Percentiles rank a stretch among this genome's conserved stretches.
phyloP scores from a whole-genome alignment of 2,888 invertebrate genomes.

The Drosophila barbarae region DNA sequence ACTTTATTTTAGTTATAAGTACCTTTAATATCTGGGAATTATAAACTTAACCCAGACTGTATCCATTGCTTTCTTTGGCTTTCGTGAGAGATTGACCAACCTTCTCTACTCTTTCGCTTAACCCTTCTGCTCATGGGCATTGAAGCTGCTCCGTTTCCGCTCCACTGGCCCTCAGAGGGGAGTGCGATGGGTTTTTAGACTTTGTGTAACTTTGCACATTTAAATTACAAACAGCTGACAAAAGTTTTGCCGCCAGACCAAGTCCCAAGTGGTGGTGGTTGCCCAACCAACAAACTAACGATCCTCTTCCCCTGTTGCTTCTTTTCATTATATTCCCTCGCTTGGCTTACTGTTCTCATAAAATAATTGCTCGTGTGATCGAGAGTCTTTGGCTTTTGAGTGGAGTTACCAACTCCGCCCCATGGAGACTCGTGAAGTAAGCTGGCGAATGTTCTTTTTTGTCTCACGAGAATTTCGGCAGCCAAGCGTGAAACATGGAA shows the following conservation, averaged over 20 bases:
- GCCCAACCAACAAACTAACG: conserved; percentile 53
- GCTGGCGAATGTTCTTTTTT: conserved; percentile 22
- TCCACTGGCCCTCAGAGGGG: conserved; percentile 47
- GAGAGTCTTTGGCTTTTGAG: conserved; percentile 60
- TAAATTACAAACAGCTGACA: conserved; percentile 73
- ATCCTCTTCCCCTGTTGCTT: conserved; percentile 2
- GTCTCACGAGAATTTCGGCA: conserved; percentile 70
- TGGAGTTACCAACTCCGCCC: conserved; percentile 50
- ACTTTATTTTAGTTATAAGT: background rate
- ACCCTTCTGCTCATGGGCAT: conserved; percentile 66
- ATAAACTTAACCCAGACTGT: background rate
- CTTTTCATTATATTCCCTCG: conserved; percentile 44
- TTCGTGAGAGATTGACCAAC: conserved; percentile 34
- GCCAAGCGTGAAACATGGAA: conserved; percentile 72
- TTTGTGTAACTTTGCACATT: conserved; percentile 67
- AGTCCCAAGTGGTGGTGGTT: conserved; percentile 46
- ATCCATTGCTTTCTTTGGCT: conserved; percentile 17
- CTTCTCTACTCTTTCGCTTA: conserved; percentile 26
- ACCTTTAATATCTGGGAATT: background rate
- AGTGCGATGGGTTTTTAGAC: conserved; percentile 9
- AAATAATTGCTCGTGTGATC: conserved; percentile 73
- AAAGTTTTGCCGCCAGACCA: conserved; percentile 54
- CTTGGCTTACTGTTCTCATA: conserved; percentile 68
- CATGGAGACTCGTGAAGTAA: conserved; percentile 48
- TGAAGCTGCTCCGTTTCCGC: conserved; percentile 70